Conservation (phyloP, 1,140 invertebrate species). For the Bicyclus anynana region DNA sequence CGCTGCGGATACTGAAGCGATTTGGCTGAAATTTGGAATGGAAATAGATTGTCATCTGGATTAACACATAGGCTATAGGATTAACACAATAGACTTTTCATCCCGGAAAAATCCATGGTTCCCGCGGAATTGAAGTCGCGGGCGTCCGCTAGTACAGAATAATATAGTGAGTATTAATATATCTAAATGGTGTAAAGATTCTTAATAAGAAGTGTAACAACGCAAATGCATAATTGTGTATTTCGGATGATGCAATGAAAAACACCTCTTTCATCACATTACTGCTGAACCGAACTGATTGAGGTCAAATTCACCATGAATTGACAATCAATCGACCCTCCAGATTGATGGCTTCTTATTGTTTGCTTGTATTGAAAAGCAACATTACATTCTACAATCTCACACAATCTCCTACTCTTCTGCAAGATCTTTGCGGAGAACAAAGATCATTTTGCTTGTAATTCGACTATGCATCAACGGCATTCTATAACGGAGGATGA, state of each 20-base stretch:
- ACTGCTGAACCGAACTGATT: constrained; percentile 22
- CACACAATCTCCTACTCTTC: constrained; percentile 3
- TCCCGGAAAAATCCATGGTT: too few relatives aligned
- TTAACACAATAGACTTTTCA: too few relatives aligned
- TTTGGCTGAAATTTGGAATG: too few relatives aligned
- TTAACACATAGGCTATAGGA: too few relatives aligned
- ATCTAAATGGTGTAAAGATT: too few relatives aligned
- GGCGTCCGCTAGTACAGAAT: too few relatives aligned
- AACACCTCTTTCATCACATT: constrained; percentile 46
- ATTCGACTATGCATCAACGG: neutral
- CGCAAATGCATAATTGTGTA: constrained; percentile 20
- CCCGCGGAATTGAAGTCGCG: too few relatives aligned
- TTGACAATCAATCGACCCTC: constrained; percentile 16
- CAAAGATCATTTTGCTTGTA: neutral
- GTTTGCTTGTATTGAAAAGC: constrained; percentile 3
- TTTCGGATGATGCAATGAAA: constrained; percentile 50
- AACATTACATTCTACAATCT: constrained; percentile 1
- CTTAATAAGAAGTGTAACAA: neutral
- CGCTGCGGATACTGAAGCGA: too few relatives aligned
- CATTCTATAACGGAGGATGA: neutral
- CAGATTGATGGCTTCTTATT: constrained; percentile 3
- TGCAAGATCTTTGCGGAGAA: neutral
- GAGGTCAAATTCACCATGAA: constrained; percentile 24
- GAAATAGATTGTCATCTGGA: too few relatives aligned
- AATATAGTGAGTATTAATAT: too few relatives aligned